Base-by-base conservation (phyloP, 2,113 vertebrate genomes). In the Formicarius rufipectus region DNA sequence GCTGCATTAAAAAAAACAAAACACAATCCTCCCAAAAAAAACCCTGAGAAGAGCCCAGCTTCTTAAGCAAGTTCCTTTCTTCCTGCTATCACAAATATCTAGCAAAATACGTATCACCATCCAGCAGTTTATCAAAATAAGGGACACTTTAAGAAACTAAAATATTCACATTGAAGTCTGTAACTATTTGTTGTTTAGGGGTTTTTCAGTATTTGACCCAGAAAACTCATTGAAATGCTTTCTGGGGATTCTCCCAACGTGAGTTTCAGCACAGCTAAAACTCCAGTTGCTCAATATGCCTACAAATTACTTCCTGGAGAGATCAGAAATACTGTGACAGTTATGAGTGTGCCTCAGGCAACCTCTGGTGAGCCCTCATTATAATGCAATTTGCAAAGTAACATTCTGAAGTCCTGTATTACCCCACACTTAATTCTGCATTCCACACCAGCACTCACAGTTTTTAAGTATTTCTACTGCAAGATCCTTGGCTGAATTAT, bases 401-500 rank as follows among this genome's bases (percentile, higher is more conserved):
- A 24, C 23, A 52, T 56, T 76, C 67, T 72, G 16, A 77, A 88
- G 31, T 19, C 16, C 42, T 22, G 14, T 28, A 45, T 59, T 39
- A 39, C 56, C 50, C 22, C 85, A 75, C 8, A 67, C 31, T n/a
- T 52, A 40, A 77, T 31, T 59, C 27, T 49, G 50, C 14, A 67
- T 45, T 75, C 63, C 58, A 10, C 7, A 45, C 56, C 71, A 86
- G 85, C 33, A 95, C 99, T 99, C 96, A 99, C 99, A 99, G 97
- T 98, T 99, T 44, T 98, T 97, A 31, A 99, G 97, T 87, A 99
- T 98, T 92, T 98, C 97, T 89, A 97, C 89, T 55, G 99, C 98
- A 63, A 98, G 97, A 31, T 98, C 97, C 95, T 98, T 97, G n/a
- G 98, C 60, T 28, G 87, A 78, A 12, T 91, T 47, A 24, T 98